These are phyloP conservation scores for Porites evermanni DNA, from an alignment of 92 coral and sea anemone genomes.

Conservation along the genomic window DNA sequence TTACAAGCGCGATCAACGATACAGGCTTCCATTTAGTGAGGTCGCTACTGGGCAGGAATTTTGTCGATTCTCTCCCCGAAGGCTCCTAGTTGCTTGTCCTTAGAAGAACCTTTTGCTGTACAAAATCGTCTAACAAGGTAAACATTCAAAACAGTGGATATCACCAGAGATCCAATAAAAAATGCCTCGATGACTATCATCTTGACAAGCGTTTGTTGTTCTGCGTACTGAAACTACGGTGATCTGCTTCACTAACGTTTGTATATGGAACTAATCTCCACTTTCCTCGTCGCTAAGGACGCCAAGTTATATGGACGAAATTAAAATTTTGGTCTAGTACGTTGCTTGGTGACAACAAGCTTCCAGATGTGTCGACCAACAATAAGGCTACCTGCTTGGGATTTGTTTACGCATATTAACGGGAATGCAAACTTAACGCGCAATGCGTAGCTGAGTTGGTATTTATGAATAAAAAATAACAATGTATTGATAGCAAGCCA, in stretches of 20 bases:
- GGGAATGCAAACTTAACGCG: neutral
- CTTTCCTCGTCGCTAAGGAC: neutral
- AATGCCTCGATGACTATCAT: constrained; percentile 15
- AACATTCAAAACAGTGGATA: neutral
- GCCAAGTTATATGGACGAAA: neutral
- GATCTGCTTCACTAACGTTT: neutral
- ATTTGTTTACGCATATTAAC: too few relatives aligned
- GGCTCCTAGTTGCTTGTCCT: neutral
- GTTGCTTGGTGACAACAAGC: neutral
- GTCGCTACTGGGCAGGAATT: neutral
- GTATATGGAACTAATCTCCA: neutral
- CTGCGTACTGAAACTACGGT: neutral
- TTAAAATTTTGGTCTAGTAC: neutral
- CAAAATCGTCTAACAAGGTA: constrained; percentile 8
- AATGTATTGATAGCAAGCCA: neutral
- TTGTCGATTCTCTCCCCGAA: neutral
- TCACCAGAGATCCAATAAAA: constrained; percentile 8
- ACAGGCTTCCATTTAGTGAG: neutral
- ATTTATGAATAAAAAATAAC: too few relatives aligned
- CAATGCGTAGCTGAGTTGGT: neutral
- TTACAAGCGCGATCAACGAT: neutral
- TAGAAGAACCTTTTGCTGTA: neutral
- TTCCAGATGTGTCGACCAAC: neutral
- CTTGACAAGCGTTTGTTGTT: neutral
- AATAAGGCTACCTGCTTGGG: neutral